phyloP scores from a whole-genome alignment of 2,113 vertebrate genomes.

The Patagioenas fasciata region DNA sequence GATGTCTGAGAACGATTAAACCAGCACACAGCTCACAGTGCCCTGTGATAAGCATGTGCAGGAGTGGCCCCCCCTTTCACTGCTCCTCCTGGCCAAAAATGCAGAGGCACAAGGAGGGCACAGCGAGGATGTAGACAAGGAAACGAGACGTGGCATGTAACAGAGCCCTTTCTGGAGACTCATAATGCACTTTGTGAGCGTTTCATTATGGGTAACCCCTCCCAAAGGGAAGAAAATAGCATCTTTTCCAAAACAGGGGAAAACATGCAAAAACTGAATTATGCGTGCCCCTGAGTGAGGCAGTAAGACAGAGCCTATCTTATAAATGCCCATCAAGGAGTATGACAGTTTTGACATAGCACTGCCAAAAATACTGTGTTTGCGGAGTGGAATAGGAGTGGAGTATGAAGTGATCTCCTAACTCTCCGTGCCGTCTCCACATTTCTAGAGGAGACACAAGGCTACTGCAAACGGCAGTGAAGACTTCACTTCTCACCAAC shows the following conservation, averaged over 20 bases:
- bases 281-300: accelerated
- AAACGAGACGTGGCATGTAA: not conserved
- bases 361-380: not conserved
- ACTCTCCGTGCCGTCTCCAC: not conserved
- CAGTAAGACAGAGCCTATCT: not conserved
- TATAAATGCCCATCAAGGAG: not conserved
- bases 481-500: not conserved
- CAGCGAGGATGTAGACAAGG: not conserved
- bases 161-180: not conserved
- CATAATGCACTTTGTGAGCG: not conserved
- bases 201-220: not conserved
- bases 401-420: not conserved
- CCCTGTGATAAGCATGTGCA: not conserved
- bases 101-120: not conserved
- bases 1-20: not conserved
- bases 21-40: not conserved
- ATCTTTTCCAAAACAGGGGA: not conserved
- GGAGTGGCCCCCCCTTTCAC: accelerated
- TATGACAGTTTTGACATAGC: not conserved
- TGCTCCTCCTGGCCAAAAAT: not conserved
- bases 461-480: not conserved
- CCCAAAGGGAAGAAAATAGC: not conserved
- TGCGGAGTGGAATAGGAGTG: not conserved
- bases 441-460: not conserved
- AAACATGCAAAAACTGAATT: not conserved